These are phyloP conservation scores for Drosophila lacicola DNA, from an alignment of 2,888 invertebrate species.

Conservation along the genomic window DNA sequence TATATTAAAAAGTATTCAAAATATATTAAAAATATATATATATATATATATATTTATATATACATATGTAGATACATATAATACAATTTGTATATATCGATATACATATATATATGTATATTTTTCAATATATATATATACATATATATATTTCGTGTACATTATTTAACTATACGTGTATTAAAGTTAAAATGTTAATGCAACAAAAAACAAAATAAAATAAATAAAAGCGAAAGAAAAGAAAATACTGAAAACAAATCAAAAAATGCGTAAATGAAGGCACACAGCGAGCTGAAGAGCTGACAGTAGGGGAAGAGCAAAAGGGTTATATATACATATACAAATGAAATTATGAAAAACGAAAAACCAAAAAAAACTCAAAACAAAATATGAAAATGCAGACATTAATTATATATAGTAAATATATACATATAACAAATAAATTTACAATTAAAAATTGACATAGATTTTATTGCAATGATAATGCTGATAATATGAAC, in stretches of 20 bases:
- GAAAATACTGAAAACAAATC: constrained; percentile 38
- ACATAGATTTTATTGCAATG: constrained; percentile 75
- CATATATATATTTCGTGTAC: constrained; percentile 68
- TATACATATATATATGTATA: constrained; percentile 38
- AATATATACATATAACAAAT: constrained; percentile 72
- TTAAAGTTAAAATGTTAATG: constrained; percentile 76
- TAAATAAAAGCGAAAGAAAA: constrained; percentile 10
- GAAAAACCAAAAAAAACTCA: constrained; percentile 22
- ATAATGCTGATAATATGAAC: constrained; percentile 61
- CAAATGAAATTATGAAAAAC: constrained; percentile 38
- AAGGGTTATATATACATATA: constrained; percentile 64
- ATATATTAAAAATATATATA: constrained; percentile 40
- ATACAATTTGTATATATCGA: constrained; percentile 5
- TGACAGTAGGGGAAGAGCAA: constrained; percentile 29
- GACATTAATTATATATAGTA: constrained; percentile 63
- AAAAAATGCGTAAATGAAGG: constrained; percentile 49
- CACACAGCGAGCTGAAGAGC: constrained; percentile 28
- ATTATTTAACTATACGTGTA: constrained; percentile 80
- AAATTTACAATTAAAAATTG: constrained; percentile 73
- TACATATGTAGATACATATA: constrained; percentile 52
- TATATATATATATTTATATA: constrained; percentile 43
- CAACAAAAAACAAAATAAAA: constrained; percentile 44
- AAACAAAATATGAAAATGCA: constrained; percentile 31
- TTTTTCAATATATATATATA: constrained; percentile 44
- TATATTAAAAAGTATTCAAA: constrained; percentile 54